Base-by-base conservation (phyloP, 1,140 invertebrate species). In the Samia ricini region DNA sequence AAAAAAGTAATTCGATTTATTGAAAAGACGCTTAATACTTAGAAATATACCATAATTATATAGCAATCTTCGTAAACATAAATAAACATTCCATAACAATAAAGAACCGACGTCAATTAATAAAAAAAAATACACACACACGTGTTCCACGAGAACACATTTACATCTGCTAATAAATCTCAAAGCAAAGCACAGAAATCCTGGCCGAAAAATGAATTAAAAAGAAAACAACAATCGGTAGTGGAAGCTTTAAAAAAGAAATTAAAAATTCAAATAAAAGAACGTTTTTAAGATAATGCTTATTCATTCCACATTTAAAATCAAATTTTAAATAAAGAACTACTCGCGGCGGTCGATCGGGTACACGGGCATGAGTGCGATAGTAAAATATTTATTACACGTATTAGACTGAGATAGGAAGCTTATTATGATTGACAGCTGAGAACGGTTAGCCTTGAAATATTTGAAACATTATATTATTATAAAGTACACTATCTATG, bases 391-490 rank as follows among this genome's bases (percentile, higher is more conserved):
- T 68, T 66, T 63, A 57, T 52, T 63, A 66, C 66, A 68, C 72
- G 76, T 73, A 72, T 77, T 66, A 69, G 82, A 89, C 63, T 75
- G 78, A 87, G 88, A 87, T 68, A 74, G 77, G 81, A 84, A 88
- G 80, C 81, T 83, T 88, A 87, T 89, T 88, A 90, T 90, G 88
- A 90, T 90, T 90, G 88, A 90, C 88, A 90, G 88, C 83, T 90
- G 85, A 89, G 86, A 90, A 89, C 88, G 87, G 88, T 88, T 88
- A 88, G 83, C 88, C 88, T 90, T 90, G 88, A 90, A 90, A 90
- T 90, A 90, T 90, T 90, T 90, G 85, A 90, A 90, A 89, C 88
- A 90, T 90, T 90, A 90, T 90, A 90, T 90, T 89, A 87, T 89
- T 90, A 90, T 88, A 88, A 90, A 90, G 88, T 88, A 90, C 88